Conservation (phyloP, 2,888 invertebrate genomes). For the Metalampra italica region DNA sequence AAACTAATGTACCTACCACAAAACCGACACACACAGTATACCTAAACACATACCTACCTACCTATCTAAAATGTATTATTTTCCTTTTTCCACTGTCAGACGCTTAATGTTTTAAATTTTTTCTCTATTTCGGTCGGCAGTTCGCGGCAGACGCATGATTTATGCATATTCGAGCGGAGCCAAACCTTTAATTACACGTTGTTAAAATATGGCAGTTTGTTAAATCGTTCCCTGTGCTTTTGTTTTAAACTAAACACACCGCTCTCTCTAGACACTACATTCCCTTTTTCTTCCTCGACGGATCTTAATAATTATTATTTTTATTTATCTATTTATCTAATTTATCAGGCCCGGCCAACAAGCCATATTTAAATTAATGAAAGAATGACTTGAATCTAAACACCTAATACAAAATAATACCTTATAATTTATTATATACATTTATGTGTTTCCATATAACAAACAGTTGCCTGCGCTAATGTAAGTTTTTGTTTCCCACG, state of each 20-base stretch:
- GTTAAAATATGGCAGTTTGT: constrained; percentile 79
- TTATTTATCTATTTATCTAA: constrained; percentile 30
- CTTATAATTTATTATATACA: no score
- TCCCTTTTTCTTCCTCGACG: constrained; percentile 48
- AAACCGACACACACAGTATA: no score
- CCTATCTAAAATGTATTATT: constrained; percentile 7
- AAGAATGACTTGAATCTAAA: neutral
- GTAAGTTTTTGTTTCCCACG: no score
- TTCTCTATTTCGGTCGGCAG: constrained; percentile 78
- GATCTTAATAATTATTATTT: constrained; percentile 37
- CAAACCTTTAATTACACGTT: constrained; percentile 79
- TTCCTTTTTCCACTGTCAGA: constrained; percentile 44
- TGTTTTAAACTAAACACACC: constrained; percentile 68
- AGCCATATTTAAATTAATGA: neutral
- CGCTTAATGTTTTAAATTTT: constrained; percentile 75
- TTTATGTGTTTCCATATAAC: no score
- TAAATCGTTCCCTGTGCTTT: constrained; percentile 72
- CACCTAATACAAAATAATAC: neutral
- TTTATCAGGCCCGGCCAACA: neutral
- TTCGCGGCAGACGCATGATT: constrained; percentile 75
- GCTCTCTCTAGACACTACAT: constrained; percentile 48
- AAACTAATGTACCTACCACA: no score
- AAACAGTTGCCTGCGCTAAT: no score
- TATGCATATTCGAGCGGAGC: constrained; percentile 76
- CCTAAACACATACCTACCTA: no score